Percentiles rank a stretch among this genome's conserved stretches.
Evolutionary conservation across 2,888 invertebrate genomes (phyloP).

Genomic region (Cheilosia soror): DNA sequence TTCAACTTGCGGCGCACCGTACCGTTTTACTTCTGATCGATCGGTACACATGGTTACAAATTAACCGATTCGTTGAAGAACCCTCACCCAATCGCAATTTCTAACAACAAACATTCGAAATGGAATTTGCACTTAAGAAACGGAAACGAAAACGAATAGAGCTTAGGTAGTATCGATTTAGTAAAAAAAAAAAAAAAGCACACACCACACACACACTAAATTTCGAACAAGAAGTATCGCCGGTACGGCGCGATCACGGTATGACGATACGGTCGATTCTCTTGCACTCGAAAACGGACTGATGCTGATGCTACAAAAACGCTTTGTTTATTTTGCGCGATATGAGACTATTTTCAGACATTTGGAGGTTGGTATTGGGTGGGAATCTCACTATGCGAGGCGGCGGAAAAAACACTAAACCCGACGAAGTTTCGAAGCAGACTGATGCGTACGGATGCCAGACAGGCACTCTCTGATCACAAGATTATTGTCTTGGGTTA

Average conservation of each 20-base stretch:
- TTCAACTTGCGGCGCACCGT: constrained; percentile 28
- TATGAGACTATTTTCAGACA: constrained; percentile 69
- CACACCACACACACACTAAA: neutral
- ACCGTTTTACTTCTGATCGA: constrained; percentile 57
- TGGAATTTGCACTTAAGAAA: constrained; percentile 36
- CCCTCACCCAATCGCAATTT: constrained; percentile 32
- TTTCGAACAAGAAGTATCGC: constrained; percentile 16
- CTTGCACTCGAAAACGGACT: constrained; percentile 42
- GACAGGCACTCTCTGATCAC: constrained; percentile 62
- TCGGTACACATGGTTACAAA: constrained; percentile 41
- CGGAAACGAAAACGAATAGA: constrained; percentile 15
- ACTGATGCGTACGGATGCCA: constrained; percentile 66
- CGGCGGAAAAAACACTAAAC: constrained; percentile 55
- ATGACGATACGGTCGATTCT: constrained; percentile 32
- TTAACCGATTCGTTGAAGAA: constrained; percentile 41
- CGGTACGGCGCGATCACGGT: constrained; percentile 1
- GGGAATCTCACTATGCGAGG: constrained; percentile 31
- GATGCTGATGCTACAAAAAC: constrained; percentile 27
- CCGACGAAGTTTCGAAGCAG: constrained; percentile 71
- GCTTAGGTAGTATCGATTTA: neutral
- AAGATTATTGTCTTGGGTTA: constrained; percentile 58
- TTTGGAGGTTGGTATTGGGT: constrained; percentile 9
- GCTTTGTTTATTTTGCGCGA: constrained; percentile 66
- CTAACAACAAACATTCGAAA: constrained; percentile 29
- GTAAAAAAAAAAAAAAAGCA: constrained; percentile 14